Base-by-base conservation (phyloP, 2,888 invertebrate genomes). In the Chaitophorus viminalis region DNA sequence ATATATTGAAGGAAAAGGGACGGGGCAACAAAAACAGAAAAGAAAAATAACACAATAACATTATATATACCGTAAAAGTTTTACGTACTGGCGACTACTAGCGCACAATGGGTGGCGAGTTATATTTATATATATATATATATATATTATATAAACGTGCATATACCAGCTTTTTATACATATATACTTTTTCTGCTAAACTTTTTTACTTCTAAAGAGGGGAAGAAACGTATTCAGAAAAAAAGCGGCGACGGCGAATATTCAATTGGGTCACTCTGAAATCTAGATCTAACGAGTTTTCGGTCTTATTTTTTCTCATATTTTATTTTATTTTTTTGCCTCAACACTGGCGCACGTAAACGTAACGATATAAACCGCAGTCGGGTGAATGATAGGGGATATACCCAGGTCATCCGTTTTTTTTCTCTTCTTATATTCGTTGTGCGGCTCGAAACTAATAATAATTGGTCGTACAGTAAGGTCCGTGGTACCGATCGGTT, bases 11-110 rank as follows among this genome's bases (percentile, higher is more conserved):
- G 18, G 25, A 72, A 74, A 82, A 82, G 21, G 74, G n/a, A 82
- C n/a, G 18, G 39, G 39, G 39, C 11, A 39, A 39, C 18, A 21
- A 54, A 6, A 60, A 36, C 36, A 5, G 6, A 52, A 52, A 52
- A 52, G 11, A 60, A 60, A 60, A 60, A 68, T 72, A 82, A 46
- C 33, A 54, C 82, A 82, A 54, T 72, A 74, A 82, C 82, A 72
- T 82, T 82, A 72, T 72, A 72, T 33, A 33, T 33, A n/a, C n/a
- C 72, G 72, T 82, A 82, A 74, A 74, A 82, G 82, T 72, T 82
- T 54, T 82, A 82, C 82, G 82, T 82, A 33, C 33, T 18, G 72
- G n/a, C 72, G 72, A 82, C 82, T 52, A 54, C 82, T 70, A 31
- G 11, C 52, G 70, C 70, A 31, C 9, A 54, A 33, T 31, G 46